phyloP scores from a whole-genome alignment of 2,888 invertebrate species.

The Heliconius cydno region DNA sequence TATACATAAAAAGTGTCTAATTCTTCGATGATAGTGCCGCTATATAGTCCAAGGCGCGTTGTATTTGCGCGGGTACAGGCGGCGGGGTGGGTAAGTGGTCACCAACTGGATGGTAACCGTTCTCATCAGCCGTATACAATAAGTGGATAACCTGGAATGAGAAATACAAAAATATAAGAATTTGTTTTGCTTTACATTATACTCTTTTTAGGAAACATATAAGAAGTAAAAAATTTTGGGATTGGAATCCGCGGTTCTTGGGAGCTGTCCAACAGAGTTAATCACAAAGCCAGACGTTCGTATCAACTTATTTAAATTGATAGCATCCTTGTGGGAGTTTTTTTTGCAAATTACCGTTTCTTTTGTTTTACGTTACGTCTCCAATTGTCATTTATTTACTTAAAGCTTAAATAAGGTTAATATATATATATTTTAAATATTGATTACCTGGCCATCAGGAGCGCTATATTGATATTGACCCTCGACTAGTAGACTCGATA shows the following conservation, averaged over 20 bases:
- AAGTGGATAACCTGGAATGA: conserved; percentile 81
- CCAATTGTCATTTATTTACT: no score
- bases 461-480: conserved; percentile 75
- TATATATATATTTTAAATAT: not conserved
- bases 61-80: conserved; percentile 87
- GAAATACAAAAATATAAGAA: not conserved
- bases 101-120: conserved; percentile 85
- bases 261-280: no score
- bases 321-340: not conserved
- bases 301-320: not conserved
- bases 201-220: no score
- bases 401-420: no score
- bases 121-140: conserved; percentile 87
- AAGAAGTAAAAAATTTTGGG: no score
- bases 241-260: no score
- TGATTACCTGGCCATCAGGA: conserved; percentile 69
- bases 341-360: not conserved
- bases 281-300: no score
- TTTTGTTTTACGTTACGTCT: no score
- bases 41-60: conserved; percentile 85
- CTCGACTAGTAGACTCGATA: conserved; percentile 61
- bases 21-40: conserved; percentile 61
- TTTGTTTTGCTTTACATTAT: no score
- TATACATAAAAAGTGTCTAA: not conserved
- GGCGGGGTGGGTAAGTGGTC: conserved; percentile 86